These are phyloP conservation scores for Trinorchestia longiramus DNA, from an alignment of 1,140 invertebrate genomes.

Conservation along the genomic window DNA sequence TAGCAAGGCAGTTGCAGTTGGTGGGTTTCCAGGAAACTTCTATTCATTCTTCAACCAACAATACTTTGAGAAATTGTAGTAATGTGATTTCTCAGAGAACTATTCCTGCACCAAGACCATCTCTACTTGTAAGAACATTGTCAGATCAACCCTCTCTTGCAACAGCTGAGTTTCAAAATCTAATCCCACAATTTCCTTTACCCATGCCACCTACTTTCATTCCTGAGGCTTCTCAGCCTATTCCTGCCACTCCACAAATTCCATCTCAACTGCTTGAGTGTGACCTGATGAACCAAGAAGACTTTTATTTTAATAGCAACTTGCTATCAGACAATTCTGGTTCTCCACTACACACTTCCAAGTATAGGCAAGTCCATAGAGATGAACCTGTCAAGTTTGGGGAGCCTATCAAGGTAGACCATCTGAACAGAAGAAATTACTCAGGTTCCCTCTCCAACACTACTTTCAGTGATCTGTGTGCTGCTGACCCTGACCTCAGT, in stretches of 20 bases:
- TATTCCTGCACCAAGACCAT: slow-evolving; percentile 43
- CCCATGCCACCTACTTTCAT: slow-evolving; percentile 20
- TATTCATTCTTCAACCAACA: slow-evolving; percentile 19
- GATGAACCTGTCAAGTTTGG: slow-evolving; percentile 33
- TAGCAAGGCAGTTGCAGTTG: slow-evolving; percentile 57
- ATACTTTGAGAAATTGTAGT: slow-evolving; percentile 27
- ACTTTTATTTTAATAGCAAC: background rate
- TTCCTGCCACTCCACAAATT: slow-evolving; percentile 13
- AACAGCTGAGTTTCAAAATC: slow-evolving; percentile 19
- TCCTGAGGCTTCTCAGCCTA: background rate
- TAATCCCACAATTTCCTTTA: slow-evolving; percentile 24
- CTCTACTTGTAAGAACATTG: slow-evolving; percentile 25
- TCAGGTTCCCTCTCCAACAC: slow-evolving; percentile 3
- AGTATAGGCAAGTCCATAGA: slow-evolving; percentile 11
- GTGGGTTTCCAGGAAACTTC: slow-evolving; percentile 58
- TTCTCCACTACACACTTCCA: background rate
- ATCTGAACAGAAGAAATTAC: background rate
- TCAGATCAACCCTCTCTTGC: slow-evolving; percentile 27
- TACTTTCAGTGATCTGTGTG: slow-evolving; percentile 20
- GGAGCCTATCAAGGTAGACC: background rate
- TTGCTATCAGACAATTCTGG: background rate
- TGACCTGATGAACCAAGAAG: slow-evolving; percentile 24
- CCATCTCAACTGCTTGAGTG: background rate
- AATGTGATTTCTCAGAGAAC: slow-evolving; percentile 15
- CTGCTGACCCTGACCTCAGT: slow-evolving; percentile 10